phyloP scores from a whole-genome alignment of 2,797 vertebrate genomes.

The Pangasius krempfi region DNA sequence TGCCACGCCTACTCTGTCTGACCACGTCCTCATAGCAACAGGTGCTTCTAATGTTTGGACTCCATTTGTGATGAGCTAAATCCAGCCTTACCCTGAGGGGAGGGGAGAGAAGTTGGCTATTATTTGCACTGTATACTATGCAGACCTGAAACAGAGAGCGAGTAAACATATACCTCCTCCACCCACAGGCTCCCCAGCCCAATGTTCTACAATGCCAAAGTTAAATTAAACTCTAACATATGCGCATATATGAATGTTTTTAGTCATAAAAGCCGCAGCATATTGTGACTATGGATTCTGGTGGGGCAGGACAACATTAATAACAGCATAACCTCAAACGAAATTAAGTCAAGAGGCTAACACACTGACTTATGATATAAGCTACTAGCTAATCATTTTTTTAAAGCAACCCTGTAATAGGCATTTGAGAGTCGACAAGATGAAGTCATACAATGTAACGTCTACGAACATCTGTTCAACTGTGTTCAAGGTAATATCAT shows the following conservation, averaged over 20 bases:
- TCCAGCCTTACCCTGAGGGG: slow-evolving; percentile 12
- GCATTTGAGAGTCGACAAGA: neutral
- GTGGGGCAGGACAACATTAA: neutral
- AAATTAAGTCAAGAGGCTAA: neutral
- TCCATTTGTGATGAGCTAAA: slow-evolving; percentile 32
- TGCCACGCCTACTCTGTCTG: slow-evolving; percentile 14
- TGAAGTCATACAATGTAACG: neutral
- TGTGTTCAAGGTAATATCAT: neutral
- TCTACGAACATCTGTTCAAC: neutral
- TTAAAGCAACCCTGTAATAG: neutral
- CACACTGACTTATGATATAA: neutral
- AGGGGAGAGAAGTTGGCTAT: slow-evolving; percentile 14
- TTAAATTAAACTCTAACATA: neutral
- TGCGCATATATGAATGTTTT: neutral
- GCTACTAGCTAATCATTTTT: neutral
- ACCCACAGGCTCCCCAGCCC: neutral
- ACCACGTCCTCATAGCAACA: slow-evolving; percentile 31
- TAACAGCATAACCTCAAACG: neutral
- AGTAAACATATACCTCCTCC: slow-evolving; percentile 31
- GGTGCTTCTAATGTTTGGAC: slow-evolving; percentile 33
- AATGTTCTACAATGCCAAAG: neutral
- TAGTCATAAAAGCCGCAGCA: slow-evolving; percentile 7
- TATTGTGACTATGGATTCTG: neutral
- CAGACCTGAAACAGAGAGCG: slow-evolving; percentile 23
- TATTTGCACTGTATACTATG: slow-evolving; percentile 29